phyloP scores from a whole-genome alignment of 2,888 invertebrate species.

The Polydrusus cervinus region DNA sequence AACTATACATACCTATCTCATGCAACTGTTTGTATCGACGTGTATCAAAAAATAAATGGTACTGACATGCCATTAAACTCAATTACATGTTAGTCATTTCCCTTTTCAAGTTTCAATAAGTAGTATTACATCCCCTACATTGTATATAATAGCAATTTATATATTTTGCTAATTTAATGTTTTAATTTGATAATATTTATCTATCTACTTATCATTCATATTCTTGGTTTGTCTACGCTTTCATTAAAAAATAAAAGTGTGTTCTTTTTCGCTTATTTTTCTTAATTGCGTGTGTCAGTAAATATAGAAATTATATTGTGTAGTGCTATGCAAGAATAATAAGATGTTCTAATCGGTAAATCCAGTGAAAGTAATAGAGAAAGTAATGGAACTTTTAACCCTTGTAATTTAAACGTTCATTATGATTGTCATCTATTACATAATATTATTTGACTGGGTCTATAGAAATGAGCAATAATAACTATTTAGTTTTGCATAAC shows the following conservation, averaged over 20 bases:
- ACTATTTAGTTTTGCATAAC: too few relatives aligned
- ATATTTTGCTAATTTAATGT: neutral
- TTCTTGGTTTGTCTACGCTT: neutral
- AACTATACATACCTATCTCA: too few relatives aligned
- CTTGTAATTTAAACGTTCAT: neutral
- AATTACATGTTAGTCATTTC: too few relatives aligned
- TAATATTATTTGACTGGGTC: neutral
- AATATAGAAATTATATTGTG: neutral
- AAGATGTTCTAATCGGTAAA: conserved; percentile 15
- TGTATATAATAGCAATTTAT: neutral
- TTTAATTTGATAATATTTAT: neutral
- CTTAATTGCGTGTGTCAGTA: neutral
- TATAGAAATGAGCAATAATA: too few relatives aligned
- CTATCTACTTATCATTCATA: neutral
- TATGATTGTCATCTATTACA: neutral
- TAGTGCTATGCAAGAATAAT: neutral
- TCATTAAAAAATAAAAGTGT: neutral
- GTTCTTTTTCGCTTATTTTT: neutral
- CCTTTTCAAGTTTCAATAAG: too few relatives aligned
- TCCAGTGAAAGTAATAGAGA: conserved; percentile 26
- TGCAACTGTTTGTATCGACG: too few relatives aligned
- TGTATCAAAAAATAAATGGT: too few relatives aligned
- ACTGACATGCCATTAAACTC: too few relatives aligned
- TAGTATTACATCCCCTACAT: neutral
- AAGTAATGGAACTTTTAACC: conserved; percentile 12